A percentile compares a stretch with the other conserved stretches of the same genome.
phyloP scores from a whole-genome alignment of 1,140 invertebrate species.

The Tribolium madens region DNA sequence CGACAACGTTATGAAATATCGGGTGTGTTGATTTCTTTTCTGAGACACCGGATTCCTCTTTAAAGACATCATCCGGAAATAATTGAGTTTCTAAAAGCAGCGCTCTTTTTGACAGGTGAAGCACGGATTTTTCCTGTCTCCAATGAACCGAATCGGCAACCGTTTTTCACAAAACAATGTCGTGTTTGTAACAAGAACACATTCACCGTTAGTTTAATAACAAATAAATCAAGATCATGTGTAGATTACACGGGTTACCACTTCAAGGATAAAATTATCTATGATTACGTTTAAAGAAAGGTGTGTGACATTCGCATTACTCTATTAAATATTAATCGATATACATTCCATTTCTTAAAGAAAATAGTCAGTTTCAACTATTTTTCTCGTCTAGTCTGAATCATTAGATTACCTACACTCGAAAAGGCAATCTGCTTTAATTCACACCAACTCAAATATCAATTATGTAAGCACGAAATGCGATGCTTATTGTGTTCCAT shows the following conservation, averaged over 20 bases:
- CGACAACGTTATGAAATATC: background rate
- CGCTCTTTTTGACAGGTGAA: background rate
- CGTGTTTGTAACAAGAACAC: background rate
- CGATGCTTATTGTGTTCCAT: background rate
- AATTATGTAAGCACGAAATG: constrained; percentile 26
- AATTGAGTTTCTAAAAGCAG: background rate
- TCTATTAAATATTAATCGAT: constrained; percentile 5
- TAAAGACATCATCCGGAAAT: background rate
- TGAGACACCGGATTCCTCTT: background rate
- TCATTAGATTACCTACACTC: too few species aligned
- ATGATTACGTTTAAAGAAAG: constrained; percentile 14
- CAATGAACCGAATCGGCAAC: background rate
- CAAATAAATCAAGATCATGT: constrained; percentile 29
- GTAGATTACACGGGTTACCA: background rate
- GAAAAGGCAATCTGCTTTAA: background rate
- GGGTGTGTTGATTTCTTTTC: constrained; percentile 19
- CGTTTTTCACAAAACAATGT: background rate
- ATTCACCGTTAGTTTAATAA: background rate
- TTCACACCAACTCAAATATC: constrained; percentile 30
- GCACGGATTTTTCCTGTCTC: constrained; percentile 1
- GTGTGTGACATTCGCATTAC: constrained; percentile 24
- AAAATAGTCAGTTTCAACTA: background rate
- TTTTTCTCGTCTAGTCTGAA: background rate
- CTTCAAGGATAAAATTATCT: constrained; percentile 29
- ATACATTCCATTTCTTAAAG: constrained; percentile 13